Base-by-base conservation (phyloP, 2,113 vertebrate genomes). In the Triplophysa tibetana region DNA sequence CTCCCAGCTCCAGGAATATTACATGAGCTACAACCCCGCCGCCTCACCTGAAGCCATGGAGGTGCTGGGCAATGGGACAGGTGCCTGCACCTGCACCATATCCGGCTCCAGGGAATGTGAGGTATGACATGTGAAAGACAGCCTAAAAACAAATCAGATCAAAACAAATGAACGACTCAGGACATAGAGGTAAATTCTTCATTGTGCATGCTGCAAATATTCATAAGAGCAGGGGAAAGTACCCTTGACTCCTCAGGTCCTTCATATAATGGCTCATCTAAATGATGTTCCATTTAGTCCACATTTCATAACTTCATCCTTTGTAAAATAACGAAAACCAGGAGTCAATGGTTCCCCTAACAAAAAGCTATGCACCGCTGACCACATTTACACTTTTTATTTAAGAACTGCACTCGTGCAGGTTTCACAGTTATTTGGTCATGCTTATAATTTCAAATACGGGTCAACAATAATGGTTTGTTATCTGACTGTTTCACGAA, bases 101-200 rank as follows among this genome's bases (percentile, higher is more conserved):
- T 97, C 98, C 89, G 94, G 96, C 93, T 97, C 97, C 95, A 95
- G 97, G 95, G 97, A 99, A 95, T 99, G 98, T 84, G 98, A 99
- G 98, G 98, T 99, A 99, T 97, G 97, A 98, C 92, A 93, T 94
- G 92, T 93, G 93, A 88, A 89, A 86, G 87, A 73, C 90, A 91
- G 92, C 93, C 93, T 87, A 94, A 96, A 94, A 95, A 75, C 78
- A 77, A 70, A 78, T 86, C 88, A 86, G 74, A 79, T 80, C 77
- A 90, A 89, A 88, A 86, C 90, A 90, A 90, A 92, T 86, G 84
- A 87, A 82, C 94, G 92, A 92, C 96, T 95, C 95, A 92, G 93
- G 93, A 94, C 92, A 91, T 93, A 95, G 95, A 97, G 96, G 96
- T 96, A 97, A 97, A 96, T 95, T 91, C 91, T 94, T 92, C 79